These are phyloP conservation scores for Sebastes trivittatus DNA, from an alignment of 2,797 vertebrate genomes.

Conservation along the genomic window DNA sequence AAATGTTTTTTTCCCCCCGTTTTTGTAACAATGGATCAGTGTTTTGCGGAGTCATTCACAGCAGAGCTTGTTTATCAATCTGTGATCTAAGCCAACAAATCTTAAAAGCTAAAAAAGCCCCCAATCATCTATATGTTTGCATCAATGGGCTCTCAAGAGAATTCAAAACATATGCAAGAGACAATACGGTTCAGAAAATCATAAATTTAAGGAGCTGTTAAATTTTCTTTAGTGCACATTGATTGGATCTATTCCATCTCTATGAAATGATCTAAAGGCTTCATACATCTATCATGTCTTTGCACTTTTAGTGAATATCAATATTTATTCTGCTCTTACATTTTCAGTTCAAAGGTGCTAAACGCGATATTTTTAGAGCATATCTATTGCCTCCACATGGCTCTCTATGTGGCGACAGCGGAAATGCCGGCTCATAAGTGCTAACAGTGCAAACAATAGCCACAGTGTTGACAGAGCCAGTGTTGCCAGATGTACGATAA, in stretches of 20 bases:
- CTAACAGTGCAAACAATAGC: background rate
- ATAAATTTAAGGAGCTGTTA: background rate
- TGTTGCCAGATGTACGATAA: background rate
- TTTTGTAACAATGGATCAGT: slow-evolving; percentile 80
- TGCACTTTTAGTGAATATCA: slow-evolving; percentile 6
- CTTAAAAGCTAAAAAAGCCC: slow-evolving; percentile 15
- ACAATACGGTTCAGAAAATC: background rate
- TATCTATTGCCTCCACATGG: background rate
- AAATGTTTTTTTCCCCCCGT: slow-evolving; percentile 69
- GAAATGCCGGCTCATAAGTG: background rate
- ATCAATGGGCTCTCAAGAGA: slow-evolving; percentile 15
- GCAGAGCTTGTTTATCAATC: slow-evolving; percentile 35
- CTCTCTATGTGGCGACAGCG: background rate
- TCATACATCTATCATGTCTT: background rate
- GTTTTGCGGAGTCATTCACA: slow-evolving; percentile 66
- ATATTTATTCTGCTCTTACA: background rate
- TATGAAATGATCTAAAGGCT: background rate
- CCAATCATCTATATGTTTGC: slow-evolving; percentile 12
- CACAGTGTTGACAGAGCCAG: background rate
- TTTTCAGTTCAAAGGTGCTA: background rate
- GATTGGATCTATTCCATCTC: background rate
- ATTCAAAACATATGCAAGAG: slow-evolving; percentile 24
- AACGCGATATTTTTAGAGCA: background rate
- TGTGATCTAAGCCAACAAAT: slow-evolving; percentile 20
- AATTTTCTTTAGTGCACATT: background rate